Conservation (phyloP, 2,888 invertebrate genomes). For the Rhagonycha fulva region DNA sequence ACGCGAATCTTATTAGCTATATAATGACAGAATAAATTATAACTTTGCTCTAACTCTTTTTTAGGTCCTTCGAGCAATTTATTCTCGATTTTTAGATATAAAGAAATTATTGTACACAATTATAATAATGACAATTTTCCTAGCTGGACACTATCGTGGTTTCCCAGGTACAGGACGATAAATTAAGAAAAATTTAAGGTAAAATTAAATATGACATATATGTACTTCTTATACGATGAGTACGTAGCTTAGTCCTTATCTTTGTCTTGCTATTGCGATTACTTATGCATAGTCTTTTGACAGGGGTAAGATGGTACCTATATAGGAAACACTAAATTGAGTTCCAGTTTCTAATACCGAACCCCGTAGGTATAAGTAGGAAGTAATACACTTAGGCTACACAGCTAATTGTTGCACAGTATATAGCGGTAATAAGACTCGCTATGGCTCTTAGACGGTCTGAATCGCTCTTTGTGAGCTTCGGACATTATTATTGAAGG, state of each 20-base stretch:
- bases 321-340: constrained; percentile 49
- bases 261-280: constrained; percentile 6
- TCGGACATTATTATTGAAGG: constrained; percentile 57
- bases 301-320: constrained; percentile 28
- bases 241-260: neutral
- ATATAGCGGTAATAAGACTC: constrained; percentile 53
- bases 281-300: constrained; percentile 25
- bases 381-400: constrained; percentile 56
- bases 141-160: neutral
- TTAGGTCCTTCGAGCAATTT: neutral
- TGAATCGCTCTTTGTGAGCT: constrained; percentile 56
- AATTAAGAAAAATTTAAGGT: neutral
- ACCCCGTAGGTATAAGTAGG: constrained; percentile 52
- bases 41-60: neutral
- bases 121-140: neutral
- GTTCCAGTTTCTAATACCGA: constrained; percentile 53
- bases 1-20: constrained; percentile 31
- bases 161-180: neutral
- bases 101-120: neutral
- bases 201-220: neutral
- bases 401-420: constrained; percentile 55
- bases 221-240: neutral
- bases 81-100: neutral
- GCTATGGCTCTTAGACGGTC: constrained; percentile 54
- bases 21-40: neutral